Evolutionary conservation across 2,797 vertebrate species (phyloP).

Genomic region (Staurois parvus): DNA sequence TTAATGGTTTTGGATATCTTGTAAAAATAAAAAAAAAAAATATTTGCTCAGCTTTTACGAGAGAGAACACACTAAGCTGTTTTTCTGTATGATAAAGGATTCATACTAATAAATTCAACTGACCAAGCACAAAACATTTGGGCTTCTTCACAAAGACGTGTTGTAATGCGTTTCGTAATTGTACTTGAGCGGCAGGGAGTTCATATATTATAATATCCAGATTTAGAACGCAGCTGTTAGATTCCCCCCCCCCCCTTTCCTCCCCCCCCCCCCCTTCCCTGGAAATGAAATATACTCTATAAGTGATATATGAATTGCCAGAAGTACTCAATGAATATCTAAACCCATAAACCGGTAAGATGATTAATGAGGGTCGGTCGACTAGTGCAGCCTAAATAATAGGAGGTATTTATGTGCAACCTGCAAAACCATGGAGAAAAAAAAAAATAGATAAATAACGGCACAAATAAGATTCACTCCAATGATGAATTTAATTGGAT

Average conservation of each 20-base stretch:
- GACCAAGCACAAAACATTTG: constrained; percentile 9
- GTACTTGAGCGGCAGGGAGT: constrained; percentile 13
- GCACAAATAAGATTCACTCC: neutral
- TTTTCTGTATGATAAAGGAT: constrained; percentile 4
- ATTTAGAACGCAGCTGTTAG: constrained; percentile 34
- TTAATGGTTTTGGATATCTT: neutral
- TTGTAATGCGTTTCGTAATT: neutral
- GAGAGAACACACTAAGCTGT: neutral
- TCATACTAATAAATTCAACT: constrained; percentile 9
- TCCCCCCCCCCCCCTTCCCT: too few relatives aligned
- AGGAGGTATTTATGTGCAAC: constrained; percentile 17
- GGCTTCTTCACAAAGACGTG: neutral
- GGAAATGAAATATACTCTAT: constrained; percentile 21
- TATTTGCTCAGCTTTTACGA: constrained; percentile 2
- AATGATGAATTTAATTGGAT: constrained; percentile 34
- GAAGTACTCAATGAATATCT: constrained; percentile 41
- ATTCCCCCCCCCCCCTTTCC: neutral
- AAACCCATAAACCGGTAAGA: constrained; percentile 15
- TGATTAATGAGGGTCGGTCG: constrained; percentile 31
- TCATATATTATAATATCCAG: constrained; percentile 37
- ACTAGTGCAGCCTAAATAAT: constrained; percentile 7
- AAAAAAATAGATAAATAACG: neutral
- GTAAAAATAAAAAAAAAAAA: neutral
- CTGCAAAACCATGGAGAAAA: neutral
- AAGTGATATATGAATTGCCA: constrained; percentile 33